A percentile compares a stretch with the other conserved stretches of the same genome.
These are phyloP conservation scores for Alosa sapidissima DNA, from an alignment of 2,797 vertebrate genomes.

Conservation along the genomic window DNA sequence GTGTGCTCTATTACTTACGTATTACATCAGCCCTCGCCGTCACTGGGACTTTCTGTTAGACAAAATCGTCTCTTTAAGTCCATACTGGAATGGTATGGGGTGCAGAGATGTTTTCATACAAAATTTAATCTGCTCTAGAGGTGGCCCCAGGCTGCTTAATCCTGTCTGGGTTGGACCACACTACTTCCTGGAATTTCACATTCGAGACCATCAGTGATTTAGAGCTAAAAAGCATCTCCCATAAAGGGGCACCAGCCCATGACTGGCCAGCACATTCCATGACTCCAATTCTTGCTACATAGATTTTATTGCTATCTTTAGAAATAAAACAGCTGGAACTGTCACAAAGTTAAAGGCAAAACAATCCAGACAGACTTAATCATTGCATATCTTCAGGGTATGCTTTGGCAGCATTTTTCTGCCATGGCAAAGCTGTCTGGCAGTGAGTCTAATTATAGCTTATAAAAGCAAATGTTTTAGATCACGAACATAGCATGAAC, in stretches of 20 bases:
- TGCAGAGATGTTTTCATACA: constrained; percentile 21
- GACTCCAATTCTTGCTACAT: constrained; percentile 11
- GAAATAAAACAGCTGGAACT: constrained; percentile 15
- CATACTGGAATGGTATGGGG: background rate
- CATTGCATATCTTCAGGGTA: background rate
- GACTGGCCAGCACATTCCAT: constrained; percentile 13
- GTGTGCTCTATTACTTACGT: background rate
- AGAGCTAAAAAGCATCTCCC: background rate
- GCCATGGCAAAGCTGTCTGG: background rate
- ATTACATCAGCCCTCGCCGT: background rate
- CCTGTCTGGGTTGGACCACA: background rate
- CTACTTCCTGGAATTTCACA: constrained; percentile 21
- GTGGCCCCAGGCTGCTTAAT: constrained; percentile 2
- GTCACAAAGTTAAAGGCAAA: constrained; percentile 7
- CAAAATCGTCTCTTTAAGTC: background rate
- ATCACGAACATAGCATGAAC: background rate
- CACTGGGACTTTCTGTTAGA: background rate
- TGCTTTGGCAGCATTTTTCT: background rate
- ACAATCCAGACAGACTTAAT: constrained; percentile 5
- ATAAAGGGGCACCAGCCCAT: background rate
- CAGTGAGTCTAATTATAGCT: background rate
- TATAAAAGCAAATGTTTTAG: background rate
- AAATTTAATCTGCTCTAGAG: constrained; percentile 13
- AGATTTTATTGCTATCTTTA: constrained; percentile 11
- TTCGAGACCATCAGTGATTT: constrained; percentile 7